These are phyloP conservation scores for Lytechinus pictus DNA, from an alignment of 35 echinoderm and acorn worm genomes.

Conservation along the genomic window DNA sequence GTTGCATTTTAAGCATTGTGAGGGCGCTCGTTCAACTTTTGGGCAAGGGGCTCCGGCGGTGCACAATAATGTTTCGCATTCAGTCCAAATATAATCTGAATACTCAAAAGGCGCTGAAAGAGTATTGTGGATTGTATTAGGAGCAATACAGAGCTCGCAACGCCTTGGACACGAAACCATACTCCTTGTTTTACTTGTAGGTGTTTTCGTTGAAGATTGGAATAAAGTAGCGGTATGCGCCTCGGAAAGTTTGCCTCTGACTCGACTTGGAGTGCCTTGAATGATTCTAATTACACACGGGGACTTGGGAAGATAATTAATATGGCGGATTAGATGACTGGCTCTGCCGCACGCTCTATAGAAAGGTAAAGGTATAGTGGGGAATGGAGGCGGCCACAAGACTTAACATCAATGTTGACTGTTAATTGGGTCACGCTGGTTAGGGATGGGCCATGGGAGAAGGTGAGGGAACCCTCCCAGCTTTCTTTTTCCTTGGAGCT, in stretches of 20 bases:
- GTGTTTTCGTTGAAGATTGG: not conserved
- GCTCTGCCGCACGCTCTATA: not conserved
- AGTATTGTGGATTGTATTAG: not conserved
- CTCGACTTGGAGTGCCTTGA: not conserved
- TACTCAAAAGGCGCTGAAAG: not conserved
- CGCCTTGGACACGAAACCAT: not conserved
- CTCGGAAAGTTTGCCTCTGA: not conserved
- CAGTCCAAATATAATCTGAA: no score
- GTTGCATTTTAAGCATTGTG: no score
- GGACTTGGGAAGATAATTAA: not conserved
- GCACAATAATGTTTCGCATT: no score
- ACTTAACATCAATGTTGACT: slow-evolving; percentile 14
- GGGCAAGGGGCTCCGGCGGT: no score
- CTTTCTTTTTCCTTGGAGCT: not conserved
- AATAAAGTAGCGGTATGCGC: not conserved
- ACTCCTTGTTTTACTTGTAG: not conserved
- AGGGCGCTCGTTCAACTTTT: no score
- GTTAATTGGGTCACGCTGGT: slow-evolving; percentile 29
- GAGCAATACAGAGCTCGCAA: no score
- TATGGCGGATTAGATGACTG: not conserved
- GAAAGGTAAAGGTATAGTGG: not conserved
- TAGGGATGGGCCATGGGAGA: not conserved
- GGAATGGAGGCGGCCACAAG: not conserved
- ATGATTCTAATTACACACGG: not conserved
- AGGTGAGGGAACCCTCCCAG: not conserved